Base-by-base conservation (phyloP, 2,888 invertebrate genomes). In the Labia minor region DNA sequence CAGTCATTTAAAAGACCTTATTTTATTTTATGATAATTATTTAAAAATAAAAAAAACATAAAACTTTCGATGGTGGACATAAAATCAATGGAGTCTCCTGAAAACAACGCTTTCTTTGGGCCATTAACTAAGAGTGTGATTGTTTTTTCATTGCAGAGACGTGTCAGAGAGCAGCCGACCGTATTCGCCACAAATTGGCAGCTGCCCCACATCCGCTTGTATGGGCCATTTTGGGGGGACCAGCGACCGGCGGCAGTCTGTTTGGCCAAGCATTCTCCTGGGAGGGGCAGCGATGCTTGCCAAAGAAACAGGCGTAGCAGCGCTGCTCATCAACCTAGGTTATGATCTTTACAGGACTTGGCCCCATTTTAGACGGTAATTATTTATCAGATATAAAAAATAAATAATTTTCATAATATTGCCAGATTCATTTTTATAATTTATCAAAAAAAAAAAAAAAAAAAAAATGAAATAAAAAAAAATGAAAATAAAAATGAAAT, bases 261-360 rank as follows among this genome's bases (percentile, higher is more conserved):
- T 88, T n/a, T 86, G 86, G 84, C 81, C 81, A 67, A 88, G 89
- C 73, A 82, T 87, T n/a, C 75, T 83, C 18, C 79, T 88, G 67
- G 89, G 90, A 0, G 86, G 87, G 0, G 81, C 89, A 65, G 88
- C 90, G 73, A 89, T 92, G 90, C 80, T 93, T 72, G 89, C 91
- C 64, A 93, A 93, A 77, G 92, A 93, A 77, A 91, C 91, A 1
- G 92, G 92, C 11, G 83, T 93, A 68, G 90, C 90, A 0, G 86
- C 87, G 63, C 83, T 93, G 72, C 81, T 89, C 61, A 85, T 92
- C 73, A 92, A 92, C 78, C 81, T 89, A 64, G 82, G 85, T 26
- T 90, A 88, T 76, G 92, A 93, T 74, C 76, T 90, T 68, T 88
- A 87, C 77, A 83, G 87, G 68, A 84, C 86, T 73, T 88, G 87